Evolutionary conservation across 2,888 invertebrate genomes (phyloP), one percentile per base, ranked within the genome.

Genomic region (Anagyrus pseudococci): DNA sequence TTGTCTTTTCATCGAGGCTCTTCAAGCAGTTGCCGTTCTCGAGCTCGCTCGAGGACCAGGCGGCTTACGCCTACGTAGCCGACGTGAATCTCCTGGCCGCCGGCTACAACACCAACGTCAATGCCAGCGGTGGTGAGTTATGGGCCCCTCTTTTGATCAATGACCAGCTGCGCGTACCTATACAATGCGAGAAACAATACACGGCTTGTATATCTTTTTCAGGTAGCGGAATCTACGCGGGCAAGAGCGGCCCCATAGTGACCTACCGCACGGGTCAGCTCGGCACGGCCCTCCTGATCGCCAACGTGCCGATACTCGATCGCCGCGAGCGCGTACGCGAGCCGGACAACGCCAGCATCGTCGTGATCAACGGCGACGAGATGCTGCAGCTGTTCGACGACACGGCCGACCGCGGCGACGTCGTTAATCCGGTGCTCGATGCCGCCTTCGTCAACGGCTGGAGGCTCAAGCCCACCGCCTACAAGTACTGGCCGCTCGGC

Each of bases 1-100:
- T 87, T 44, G 74, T 84, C 1, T 85, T 79, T 68, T 75, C 85
- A 0, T 82, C 84, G 0, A 83, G 84, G 15, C 87, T 87, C 86
- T 82, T 84, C 59, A 84, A 85, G 33, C 82, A 84, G 53, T 67
- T 83, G 1, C 87, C 87, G 1, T 82, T 81, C 48, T 82, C 82
- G 6, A 66, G 77, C n/a, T 79, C 82, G 67, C 76, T 79, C 13
- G 85, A 85, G 70, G 25, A 41, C 8, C 54, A 54, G 17, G 74
- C 79, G 7, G 81, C 82, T 4, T 86, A 84, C 81, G 79, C 85
- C 0, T 78, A 79, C 44, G 77, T 80, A 1, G 75, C 82, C 63
- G 75, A 82, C 4, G 82, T 82, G 0, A 85, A 85, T 68, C 70
- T 86, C 1, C 71, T 86, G 17, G 82, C 81, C 1, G 74, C 86